Conservation (phyloP, 2,888 invertebrate species). For the Cephus nigrinus region DNA sequence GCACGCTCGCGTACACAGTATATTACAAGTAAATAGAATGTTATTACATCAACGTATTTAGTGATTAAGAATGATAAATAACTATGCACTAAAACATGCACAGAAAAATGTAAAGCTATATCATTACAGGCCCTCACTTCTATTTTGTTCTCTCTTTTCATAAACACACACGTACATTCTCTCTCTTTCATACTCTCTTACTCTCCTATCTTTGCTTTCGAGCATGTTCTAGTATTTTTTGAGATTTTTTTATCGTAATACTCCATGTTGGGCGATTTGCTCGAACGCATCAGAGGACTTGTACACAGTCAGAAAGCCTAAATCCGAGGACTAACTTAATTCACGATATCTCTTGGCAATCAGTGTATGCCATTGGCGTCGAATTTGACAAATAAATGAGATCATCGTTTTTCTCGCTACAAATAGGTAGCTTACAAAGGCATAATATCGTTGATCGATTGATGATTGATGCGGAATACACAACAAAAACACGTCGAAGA, state of each 20-base stretch:
- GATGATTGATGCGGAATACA: conserved; percentile 19
- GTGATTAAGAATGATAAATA: conserved; percentile 36
- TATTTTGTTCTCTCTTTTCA: conserved; percentile 5
- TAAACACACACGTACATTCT: neutral
- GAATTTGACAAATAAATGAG: conserved; percentile 40
- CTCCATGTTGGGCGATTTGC: neutral
- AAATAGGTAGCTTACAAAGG: conserved; percentile 20
- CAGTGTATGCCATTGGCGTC: neutral
- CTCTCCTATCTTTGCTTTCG: neutral
- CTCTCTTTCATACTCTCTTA: neutral
- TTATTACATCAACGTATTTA: conserved; percentile 32
- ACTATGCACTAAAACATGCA: conserved; percentile 66
- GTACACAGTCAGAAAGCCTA: neutral
- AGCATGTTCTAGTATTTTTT: neutral
- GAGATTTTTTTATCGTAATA: neutral
- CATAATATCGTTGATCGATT: conserved; percentile 31
- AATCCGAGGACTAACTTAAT: neutral
- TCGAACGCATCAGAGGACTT: neutral
- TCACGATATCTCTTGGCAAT: neutral
- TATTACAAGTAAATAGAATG: conserved; percentile 20
- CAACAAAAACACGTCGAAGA: conserved; percentile 20
- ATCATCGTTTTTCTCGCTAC: conserved; percentile 37
- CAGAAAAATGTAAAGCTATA: conserved; percentile 49
- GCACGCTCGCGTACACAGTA: conserved; percentile 3
- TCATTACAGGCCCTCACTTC: conserved; percentile 22